Base-by-base conservation (phyloP, 2,888 invertebrate species). In the Rhabditoides inermis region DNA sequence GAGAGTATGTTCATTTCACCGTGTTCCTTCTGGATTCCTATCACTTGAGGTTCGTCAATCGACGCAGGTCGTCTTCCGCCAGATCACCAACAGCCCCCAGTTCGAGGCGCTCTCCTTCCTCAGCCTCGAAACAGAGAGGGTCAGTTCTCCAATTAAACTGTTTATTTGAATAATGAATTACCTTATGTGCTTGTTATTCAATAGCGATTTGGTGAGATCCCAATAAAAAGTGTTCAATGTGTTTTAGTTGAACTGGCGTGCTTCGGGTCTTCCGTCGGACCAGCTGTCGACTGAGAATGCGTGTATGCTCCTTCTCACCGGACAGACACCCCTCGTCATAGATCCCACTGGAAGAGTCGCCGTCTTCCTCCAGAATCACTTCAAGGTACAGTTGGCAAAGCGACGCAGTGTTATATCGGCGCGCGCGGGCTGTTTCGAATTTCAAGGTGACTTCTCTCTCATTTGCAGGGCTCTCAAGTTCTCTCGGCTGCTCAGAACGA, bases 251-350 rank as follows among this genome's bases (percentile, higher is more conserved):
- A 84, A 85, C 62, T 91, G 90, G 90, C 86, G 87, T 74, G 83
- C 85, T 0, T 86, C 88, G 73, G 89, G 90, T 0, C 79, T 91
- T 5, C 86, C 89, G 0, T 83, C 85, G 0, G 88, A 88, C 77
- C 83, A 83, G 52, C 80, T 87, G 10, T 86, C 87, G 3, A 79
- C 86, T 46, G 87, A 89, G 78, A 90, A 89, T 77, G 88, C 86
- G 5, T 82, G 87, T 15, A 83, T 87, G 42, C 84, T 88, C 58
- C 82, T 85, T 63, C 84, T 86, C 81, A 55, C 78, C 37, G 75
- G 76, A 27, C 82, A 84, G 65, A 83, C 85, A 1, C 88, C 91
- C 0, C 81, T 91, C 49, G 81, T 95, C 39, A 82, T 95, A 41
- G 95, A 98, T 79, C 90, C 95, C 83, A 70, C 70, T 12, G 74